Evolutionary conservation across 2,797 vertebrate genomes (phyloP).

Genomic region (Halcyon leucocephala): DNA sequence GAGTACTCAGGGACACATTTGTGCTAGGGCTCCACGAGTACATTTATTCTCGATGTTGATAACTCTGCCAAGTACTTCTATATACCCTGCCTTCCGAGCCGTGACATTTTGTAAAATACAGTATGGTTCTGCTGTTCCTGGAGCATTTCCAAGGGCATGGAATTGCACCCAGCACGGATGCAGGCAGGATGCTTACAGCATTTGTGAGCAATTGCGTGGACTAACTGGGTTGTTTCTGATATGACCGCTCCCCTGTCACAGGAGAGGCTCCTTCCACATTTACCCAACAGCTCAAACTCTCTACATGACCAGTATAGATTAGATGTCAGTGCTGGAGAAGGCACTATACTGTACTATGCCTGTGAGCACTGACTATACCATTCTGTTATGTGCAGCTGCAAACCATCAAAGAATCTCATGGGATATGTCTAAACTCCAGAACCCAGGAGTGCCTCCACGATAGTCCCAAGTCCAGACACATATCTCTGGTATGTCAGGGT

Average conservation of each 20-base stretch:
- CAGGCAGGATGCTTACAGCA: neutral
- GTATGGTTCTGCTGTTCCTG: neutral
- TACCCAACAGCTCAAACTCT: neutral
- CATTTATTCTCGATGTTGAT: neutral
- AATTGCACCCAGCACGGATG: neutral
- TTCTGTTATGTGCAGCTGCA: fast-evolving
- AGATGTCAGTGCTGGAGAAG: neutral
- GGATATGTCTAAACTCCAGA: neutral
- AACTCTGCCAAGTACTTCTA: neutral
- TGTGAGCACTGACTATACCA: neutral
- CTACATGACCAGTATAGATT: fast-evolving
- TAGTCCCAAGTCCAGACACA: neutral
- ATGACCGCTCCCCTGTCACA: neutral
- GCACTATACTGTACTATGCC: neutral
- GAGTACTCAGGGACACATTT: neutral
- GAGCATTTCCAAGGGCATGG: neutral
- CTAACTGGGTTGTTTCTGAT: neutral
- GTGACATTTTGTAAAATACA: neutral
- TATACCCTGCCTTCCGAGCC: neutral
- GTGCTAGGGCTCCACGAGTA: neutral
- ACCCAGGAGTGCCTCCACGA: neutral
- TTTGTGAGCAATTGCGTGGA: neutral
- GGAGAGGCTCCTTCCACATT: neutral
- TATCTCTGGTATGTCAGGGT: neutral
- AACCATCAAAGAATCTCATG: neutral